A percentile compares a stretch with the other conserved stretches of the same genome.
Evolutionary conservation across 2,113 vertebrate genomes (phyloP).

Genomic region (Falco punctatus): DNA sequence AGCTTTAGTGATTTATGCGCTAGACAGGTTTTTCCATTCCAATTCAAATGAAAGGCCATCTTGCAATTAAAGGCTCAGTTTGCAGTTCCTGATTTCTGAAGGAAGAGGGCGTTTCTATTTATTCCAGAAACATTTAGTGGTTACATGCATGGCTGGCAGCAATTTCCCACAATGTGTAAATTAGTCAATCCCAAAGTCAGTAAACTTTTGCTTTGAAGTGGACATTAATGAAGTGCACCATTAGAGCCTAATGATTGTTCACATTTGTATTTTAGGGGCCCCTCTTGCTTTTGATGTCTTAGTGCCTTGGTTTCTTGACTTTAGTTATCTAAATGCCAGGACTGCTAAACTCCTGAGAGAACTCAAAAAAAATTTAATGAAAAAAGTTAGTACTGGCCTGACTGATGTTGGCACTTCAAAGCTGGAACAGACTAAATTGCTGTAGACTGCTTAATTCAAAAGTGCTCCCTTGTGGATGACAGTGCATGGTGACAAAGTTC

Average conservation of each 20-base stretch:
- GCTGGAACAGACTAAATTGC: slow-evolving; percentile 90
- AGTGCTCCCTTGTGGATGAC: slow-evolving; percentile 90
- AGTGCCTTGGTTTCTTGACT: slow-evolving; percentile 79
- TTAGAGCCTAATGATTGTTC: slow-evolving; percentile 84
- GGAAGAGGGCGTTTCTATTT: slow-evolving; percentile 84
- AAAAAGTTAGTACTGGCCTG: slow-evolving; percentile 80
- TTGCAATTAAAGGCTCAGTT: slow-evolving; percentile 51
- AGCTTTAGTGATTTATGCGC: background rate
- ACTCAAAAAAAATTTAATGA: slow-evolving; percentile 82
- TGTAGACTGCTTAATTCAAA: slow-evolving; percentile 96
- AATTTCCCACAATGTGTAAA: slow-evolving; percentile 99
- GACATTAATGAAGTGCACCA: slow-evolving; percentile 93
- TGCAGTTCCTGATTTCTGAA: slow-evolving; percentile 75
- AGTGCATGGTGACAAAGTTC: slow-evolving; percentile 96
- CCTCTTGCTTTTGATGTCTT: slow-evolving; percentile 88
- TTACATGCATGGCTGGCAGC: slow-evolving; percentile 91
- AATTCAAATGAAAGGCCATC: slow-evolving; percentile 48
- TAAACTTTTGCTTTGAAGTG: slow-evolving; percentile 92
- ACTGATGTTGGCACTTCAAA: slow-evolving; percentile 95
- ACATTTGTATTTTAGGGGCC: slow-evolving; percentile 84
- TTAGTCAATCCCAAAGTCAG: slow-evolving; percentile 95
- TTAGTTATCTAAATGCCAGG: slow-evolving; percentile 88
- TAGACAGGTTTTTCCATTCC: slow-evolving; percentile 33
- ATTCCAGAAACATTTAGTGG: slow-evolving; percentile 83
- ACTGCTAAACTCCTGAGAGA: slow-evolving; percentile 86